Evolutionary conservation across 2,797 vertebrate species (phyloP).

Genomic region (Syngnathus acus): DNA sequence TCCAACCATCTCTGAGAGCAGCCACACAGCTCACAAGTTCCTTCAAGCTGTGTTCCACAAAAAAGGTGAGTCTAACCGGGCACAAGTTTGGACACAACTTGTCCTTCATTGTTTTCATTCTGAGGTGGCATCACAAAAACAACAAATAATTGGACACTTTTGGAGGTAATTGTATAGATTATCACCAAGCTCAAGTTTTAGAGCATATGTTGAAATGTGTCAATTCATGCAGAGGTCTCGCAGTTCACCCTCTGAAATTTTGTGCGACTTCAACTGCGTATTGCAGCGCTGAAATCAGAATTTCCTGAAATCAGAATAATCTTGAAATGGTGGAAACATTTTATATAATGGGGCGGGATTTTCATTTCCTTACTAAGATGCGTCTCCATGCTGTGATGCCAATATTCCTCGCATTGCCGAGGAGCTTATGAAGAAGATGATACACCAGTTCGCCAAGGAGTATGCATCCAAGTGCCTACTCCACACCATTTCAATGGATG

Average conservation of each 20-base stretch:
- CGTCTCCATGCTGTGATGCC: conserved; percentile 87
- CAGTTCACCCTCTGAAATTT: not conserved
- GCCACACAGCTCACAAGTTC: conserved; percentile 94
- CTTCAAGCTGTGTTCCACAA: conserved; percentile 97
- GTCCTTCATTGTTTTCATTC: not conserved
- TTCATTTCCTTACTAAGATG: conserved; percentile 69
- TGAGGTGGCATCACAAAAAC: too few relatives aligned
- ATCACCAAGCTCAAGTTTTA: too few relatives aligned
- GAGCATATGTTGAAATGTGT: too few relatives aligned
- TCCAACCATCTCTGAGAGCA: conserved; percentile 89
- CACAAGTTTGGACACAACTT: not conserved
- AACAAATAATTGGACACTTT: too few relatives aligned
- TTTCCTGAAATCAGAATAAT: not conserved
- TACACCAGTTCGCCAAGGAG: conserved; percentile 95
- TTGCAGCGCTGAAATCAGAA: not conserved
- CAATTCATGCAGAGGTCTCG: too few relatives aligned
- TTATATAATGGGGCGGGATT: not conserved
- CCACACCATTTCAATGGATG: conserved; percentile 79
- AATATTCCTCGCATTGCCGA: conserved; percentile 95
- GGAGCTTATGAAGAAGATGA: conserved; percentile 99
- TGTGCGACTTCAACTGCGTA: too few relatives aligned
- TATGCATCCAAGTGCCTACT: conserved; percentile 94
- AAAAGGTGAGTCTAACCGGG: conserved; percentile 76
- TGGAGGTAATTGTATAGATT: too few relatives aligned
- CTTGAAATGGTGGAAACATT: not conserved